A percentile compares a stretch with the other conserved stretches of the same genome.
These are phyloP conservation scores for Clivina fossor DNA, from an alignment of 2,888 invertebrate genomes.

Conservation along the genomic window DNA sequence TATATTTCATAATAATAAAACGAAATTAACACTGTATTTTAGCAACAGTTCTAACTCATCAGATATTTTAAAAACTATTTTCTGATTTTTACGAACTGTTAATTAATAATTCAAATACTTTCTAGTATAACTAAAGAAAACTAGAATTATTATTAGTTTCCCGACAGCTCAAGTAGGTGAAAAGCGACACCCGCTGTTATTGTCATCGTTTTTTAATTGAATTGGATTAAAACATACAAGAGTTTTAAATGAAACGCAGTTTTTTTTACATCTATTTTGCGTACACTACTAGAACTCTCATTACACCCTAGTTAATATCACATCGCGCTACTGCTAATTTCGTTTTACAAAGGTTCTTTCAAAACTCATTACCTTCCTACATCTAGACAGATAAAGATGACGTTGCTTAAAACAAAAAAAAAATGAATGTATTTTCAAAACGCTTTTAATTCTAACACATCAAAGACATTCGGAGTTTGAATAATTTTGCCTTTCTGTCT, in stretches of 20 bases:
- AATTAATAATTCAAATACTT: too few relatives aligned
- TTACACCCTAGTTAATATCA: conserved; percentile 19
- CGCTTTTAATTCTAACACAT: conserved; percentile 21
- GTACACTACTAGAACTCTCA: conserved; percentile 16
- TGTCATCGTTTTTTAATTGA: conserved; percentile 22
- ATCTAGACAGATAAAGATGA: conserved; percentile 21
- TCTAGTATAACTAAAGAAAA: too few relatives aligned
- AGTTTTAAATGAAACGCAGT: conserved; percentile 21
- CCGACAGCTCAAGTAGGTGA: too few relatives aligned
- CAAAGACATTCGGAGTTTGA: conserved; percentile 22
- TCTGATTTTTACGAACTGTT: too few relatives aligned
- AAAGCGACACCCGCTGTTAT: too few relatives aligned
- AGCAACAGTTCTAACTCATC: too few relatives aligned
- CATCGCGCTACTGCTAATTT: conserved; percentile 22
- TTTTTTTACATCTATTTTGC: conserved; percentile 21
- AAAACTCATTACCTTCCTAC: conserved; percentile 24
- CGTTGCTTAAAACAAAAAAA: too few relatives aligned
- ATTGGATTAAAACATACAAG: conserved; percentile 24
- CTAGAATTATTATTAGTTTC: too few relatives aligned
- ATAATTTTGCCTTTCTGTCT: conserved; percentile 22
- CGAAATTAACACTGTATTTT: too few relatives aligned
- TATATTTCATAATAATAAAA: too few relatives aligned
- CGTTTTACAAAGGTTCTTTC: conserved; percentile 21
- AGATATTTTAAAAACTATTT: too few relatives aligned
- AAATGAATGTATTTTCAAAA: conserved; percentile 23